phyloP scores from a whole-genome alignment of 2,888 invertebrate genomes.

The Drosophila birchii region DNA sequence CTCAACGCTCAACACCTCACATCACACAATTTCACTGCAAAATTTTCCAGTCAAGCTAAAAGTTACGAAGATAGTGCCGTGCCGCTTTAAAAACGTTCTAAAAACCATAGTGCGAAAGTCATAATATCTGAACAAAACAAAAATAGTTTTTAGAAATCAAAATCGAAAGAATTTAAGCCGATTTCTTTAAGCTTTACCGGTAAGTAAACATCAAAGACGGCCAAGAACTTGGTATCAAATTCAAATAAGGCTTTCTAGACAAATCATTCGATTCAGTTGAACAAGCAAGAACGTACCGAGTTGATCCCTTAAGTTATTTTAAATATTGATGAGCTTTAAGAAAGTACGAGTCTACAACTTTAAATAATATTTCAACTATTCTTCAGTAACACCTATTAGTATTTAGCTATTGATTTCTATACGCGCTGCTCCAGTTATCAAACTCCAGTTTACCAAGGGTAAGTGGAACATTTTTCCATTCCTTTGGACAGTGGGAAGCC shows the following conservation, averaged over 20 bases:
- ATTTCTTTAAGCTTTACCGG: neutral
- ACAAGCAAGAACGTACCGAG: conserved; percentile 8
- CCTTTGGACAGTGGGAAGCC: too few species aligned
- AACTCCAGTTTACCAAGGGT: neutral
- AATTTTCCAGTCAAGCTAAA: conserved; percentile 28
- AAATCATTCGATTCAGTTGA: conserved; percentile 2
- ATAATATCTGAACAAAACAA: neutral
- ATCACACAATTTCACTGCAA: conserved; percentile 11
- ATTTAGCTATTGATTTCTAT: neutral
- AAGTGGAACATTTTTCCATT: neutral
- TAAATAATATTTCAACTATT: neutral
- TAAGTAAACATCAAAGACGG: neutral
- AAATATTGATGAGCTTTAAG: neutral
- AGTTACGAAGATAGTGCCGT: conserved; percentile 12
- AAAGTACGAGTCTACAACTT: neutral
- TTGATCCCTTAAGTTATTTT: conserved; percentile 2
- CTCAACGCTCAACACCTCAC: conserved; percentile 16
- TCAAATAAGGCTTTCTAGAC: neutral
- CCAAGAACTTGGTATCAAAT: neutral
- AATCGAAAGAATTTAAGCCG: neutral
- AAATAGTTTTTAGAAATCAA: neutral
- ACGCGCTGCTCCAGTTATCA: neutral
- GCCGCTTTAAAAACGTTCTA: neutral
- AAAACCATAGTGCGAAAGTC: neutral
- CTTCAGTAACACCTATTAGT: neutral